Evolutionary conservation across 2,113 vertebrate genomes (phyloP).

Genomic region (Jaculus jaculus): DNA sequence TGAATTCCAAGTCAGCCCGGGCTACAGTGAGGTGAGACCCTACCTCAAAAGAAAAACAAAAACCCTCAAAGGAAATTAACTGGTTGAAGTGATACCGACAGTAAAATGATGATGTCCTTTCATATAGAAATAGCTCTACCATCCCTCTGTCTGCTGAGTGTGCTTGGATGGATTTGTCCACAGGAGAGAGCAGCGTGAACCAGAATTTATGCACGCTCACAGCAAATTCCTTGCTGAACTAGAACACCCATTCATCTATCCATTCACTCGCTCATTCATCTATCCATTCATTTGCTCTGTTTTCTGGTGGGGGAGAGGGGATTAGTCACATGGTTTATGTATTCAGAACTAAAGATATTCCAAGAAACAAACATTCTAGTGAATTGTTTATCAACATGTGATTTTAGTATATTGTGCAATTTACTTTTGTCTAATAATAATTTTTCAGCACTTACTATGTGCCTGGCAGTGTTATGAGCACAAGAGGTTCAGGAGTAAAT

Average conservation of each 20-base stretch:
- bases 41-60: no score
- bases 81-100: slow-evolving; percentile 18
- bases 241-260: background rate
- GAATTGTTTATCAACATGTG: background rate
- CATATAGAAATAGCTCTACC: background rate
- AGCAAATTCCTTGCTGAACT: background rate
- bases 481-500: background rate
- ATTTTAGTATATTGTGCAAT: background rate
- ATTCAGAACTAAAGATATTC: background rate
- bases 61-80: slow-evolving; percentile 34
- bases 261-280: background rate
- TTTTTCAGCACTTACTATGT: background rate
- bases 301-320: background rate
- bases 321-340: background rate
- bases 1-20: no score
- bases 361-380: background rate
- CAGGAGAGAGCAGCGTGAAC: no score
- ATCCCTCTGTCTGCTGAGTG: background rate
- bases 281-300: background rate
- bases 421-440: background rate
- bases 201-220: background rate
- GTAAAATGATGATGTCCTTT: background rate
- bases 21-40: no score
- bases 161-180: background rate
- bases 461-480: background rate